These are phyloP conservation scores for Macropodus opercularis DNA, from an alignment of 2,797 vertebrate species.

Conservation along the genomic window DNA sequence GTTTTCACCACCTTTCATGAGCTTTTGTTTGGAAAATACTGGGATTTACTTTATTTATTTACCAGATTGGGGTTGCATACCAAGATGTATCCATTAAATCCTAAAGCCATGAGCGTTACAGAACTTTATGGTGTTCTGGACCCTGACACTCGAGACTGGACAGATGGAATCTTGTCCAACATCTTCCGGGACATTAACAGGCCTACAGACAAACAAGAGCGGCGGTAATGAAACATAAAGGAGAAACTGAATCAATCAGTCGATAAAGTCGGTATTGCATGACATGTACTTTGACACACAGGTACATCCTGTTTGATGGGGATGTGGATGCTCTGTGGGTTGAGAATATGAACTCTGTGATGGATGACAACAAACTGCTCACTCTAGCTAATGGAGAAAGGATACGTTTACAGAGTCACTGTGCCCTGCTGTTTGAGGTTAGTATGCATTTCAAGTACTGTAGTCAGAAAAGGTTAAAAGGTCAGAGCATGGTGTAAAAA, in stretches of 20 bases:
- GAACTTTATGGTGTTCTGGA: slow-evolving; percentile 96
- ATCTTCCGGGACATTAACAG: slow-evolving; percentile 97
- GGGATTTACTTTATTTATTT: slow-evolving; percentile 20
- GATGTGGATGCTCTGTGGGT: slow-evolving; percentile 99
- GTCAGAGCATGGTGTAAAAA: slow-evolving; percentile 4
- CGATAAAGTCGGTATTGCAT: background rate
- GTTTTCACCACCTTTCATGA: background rate
- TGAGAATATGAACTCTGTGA: slow-evolving; percentile 99
- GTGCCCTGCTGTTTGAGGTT: slow-evolving; percentile 95
- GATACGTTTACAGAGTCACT: slow-evolving; percentile 92
- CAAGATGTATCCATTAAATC: slow-evolving; percentile 91
- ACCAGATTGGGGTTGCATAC: slow-evolving; percentile 89
- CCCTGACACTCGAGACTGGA: slow-evolving; percentile 94
- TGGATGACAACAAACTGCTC: slow-evolving; percentile 97
- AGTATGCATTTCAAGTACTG: slow-evolving; percentile 12
- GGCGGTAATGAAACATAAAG: slow-evolving; percentile 78
- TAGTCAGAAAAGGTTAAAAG: background rate
- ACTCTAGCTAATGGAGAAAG: slow-evolving; percentile 96
- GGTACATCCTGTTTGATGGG: slow-evolving; percentile 97
- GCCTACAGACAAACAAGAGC: slow-evolving; percentile 93
- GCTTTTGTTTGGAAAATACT: background rate
- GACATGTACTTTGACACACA: slow-evolving; percentile 55
- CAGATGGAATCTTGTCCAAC: slow-evolving; percentile 96
- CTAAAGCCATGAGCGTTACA: slow-evolving; percentile 95
- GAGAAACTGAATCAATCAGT: background rate